Evolutionary conservation across 2,797 vertebrate genomes (phyloP).

Genomic region (Halcyon badia): DNA sequence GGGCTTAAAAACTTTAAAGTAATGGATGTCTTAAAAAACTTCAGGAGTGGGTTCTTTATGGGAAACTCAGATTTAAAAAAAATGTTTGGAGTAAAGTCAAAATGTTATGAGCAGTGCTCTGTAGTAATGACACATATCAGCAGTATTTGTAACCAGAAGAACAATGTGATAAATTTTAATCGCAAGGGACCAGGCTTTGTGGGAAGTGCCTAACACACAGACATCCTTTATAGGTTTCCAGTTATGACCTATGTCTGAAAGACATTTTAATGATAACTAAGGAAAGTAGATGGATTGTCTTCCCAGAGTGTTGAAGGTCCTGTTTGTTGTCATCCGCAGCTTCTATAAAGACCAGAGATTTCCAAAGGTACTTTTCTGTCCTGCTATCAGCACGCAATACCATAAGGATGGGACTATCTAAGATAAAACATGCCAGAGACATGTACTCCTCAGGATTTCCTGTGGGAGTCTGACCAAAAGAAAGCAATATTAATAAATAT

Average conservation of each 20-base stretch:
- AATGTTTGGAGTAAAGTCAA: constrained; percentile 80
- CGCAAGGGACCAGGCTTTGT: constrained; percentile 81
- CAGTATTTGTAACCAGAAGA: constrained; percentile 83
- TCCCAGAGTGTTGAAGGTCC: constrained; percentile 85
- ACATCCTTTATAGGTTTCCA: constrained; percentile 87
- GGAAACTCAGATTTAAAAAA: constrained; percentile 65
- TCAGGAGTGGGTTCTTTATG: constrained; percentile 72
- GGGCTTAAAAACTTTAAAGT: constrained; percentile 29
- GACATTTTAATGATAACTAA: constrained; percentile 86
- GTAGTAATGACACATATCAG: constrained; percentile 85
- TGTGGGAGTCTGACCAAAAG: constrained; percentile 83
- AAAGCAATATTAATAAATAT: constrained; percentile 86
- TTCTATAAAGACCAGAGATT: constrained; percentile 83
- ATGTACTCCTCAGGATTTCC: constrained; percentile 82
- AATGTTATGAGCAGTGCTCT: constrained; percentile 81
- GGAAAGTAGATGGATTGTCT: constrained; percentile 85
- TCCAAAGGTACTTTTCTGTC: constrained; percentile 82
- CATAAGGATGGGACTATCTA: constrained; percentile 78
- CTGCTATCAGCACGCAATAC: constrained; percentile 77
- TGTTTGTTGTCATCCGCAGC: constrained; percentile 85
- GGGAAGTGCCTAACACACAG: constrained; percentile 84
- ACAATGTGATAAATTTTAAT: constrained; percentile 86
- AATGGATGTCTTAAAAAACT: constrained; percentile 58
- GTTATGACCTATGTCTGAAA: constrained; percentile 86
- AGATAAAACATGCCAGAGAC: constrained; percentile 83